Evolutionary conservation across 2,797 vertebrate species (phyloP), one percentile per base, ranked within the genome.

Genomic region (Cirrhinus molitorella): DNA sequence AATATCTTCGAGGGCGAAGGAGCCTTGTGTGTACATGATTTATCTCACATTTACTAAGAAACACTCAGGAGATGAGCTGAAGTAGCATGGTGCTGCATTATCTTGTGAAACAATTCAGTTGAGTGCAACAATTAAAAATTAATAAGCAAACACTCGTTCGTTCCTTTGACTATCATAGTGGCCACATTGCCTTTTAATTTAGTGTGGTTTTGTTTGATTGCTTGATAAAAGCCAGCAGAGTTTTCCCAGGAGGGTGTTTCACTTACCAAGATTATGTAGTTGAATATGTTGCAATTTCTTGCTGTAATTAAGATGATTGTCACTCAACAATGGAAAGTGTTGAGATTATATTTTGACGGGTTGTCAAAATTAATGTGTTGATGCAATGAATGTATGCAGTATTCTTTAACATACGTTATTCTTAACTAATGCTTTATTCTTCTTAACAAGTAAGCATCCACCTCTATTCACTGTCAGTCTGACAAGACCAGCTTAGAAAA

Each of bases 41-140:
- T 74, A 82, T 82, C 43, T 51, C 14, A 63, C 16, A 28, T 66
- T 82, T 55, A n/a, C 31, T 28, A 67, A 49, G 16, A 1, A 49
- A 53, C 57, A 55, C 57, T 63, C 28, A 1, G 40, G 43, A 73
- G 79, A 81, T 34, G 45, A 79, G 37, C 31, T 79, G 13, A 67
- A 67, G 47, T 55, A 67, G 67, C 23, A 61, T 5, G 34, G 53
- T 61, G 19, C 45, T 79, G 45, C 28, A 25, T 79, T 53, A 79
- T 40, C 63, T 79, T 12, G 14, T 40, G 28, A 68, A 79, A 55
- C 21, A 45, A 65, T 81, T 80, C 65, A 55, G 47, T 40, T 70
- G 43, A 70, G 51, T 55, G 23, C 65, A 80, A 68, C 47, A 80
- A 80, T 67, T 59, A 76, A 76, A 67, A 79, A 79, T 80, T 28